Base-by-base conservation (phyloP, 1,140 invertebrate genomes). In the Heliothis virescens region DNA sequence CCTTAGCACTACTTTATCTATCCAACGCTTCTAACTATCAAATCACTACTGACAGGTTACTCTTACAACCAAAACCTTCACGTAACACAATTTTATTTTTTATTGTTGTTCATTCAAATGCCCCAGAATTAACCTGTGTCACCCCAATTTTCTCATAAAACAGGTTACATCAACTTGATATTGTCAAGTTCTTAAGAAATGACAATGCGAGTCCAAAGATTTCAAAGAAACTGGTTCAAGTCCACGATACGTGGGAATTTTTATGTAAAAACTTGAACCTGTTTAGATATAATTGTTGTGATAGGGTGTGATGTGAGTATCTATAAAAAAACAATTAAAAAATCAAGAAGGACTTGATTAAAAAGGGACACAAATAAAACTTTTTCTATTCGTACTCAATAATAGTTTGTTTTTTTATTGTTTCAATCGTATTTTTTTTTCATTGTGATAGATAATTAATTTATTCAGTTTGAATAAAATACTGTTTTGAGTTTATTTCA, bases 111-210 rank as follows among this genome's bases (percentile, higher is more conserved):
- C 52, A 15, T 53, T 53, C 13, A 29, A 52, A 52, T 9, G 16
- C 21, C 13, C 13, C 18, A 60, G 2, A 60, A 74, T 60, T 48
- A 55, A 74, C 72, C 72, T 74, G 72, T 74, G 72, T 47, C 34
- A 74, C 72, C 72, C 72, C 50, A 53, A 26, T 72, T 71, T 55
- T 47, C 62, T 10, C 16, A 65, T 10, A 65, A 48, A 65, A 65
- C 62, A 65, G 62, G 62, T 65, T 65, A 41, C n/a, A 41, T 18
- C 15, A 16, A 63, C 60, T 34, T 34, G 62, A 48, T 41, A 41
- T n/a, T 15, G 34, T 41, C 65, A 69, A 29, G 71, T 73, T 41
- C 53, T 50, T 57, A 52, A 73, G 53, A 59, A 57, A 41, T 55
- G 4, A 65, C 62, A 65, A 65, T 65, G 62, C 7, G 47, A 11